Evolutionary conservation across 2,888 invertebrate genomes (phyloP).

Genomic region (Lasioglossum malachurum): DNA sequence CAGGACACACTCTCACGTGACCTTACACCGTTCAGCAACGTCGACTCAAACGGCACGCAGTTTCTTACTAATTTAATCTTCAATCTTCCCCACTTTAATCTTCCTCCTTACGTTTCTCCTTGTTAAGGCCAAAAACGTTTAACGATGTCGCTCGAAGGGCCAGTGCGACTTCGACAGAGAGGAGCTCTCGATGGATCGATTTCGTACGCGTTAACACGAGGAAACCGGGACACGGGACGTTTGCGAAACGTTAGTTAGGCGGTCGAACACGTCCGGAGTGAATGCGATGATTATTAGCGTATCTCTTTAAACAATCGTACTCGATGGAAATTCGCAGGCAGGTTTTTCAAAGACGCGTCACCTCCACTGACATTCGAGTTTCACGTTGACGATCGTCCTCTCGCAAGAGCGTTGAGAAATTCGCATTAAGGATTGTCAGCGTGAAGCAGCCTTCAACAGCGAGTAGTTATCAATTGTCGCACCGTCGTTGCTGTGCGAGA

Average conservation of each 20-base stretch:
- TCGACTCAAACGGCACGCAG: constrained; percentile 19
- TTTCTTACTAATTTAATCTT: constrained; percentile 52
- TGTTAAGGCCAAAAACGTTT: constrained; percentile 55
- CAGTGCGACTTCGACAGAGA: constrained; percentile 1
- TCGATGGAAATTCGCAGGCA: neutral
- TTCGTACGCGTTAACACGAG: neutral
- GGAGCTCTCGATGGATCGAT: constrained; percentile 19
- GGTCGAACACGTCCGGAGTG: neutral
- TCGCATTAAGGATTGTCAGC: neutral
- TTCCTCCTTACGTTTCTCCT: constrained; percentile 51
- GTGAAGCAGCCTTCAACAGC: neutral
- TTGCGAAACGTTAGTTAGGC: neutral
- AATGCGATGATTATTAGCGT: constrained; percentile 13
- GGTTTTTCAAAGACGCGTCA: neutral
- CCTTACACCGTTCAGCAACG: constrained; percentile 20
- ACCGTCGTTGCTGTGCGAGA: neutral
- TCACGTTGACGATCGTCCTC: neutral
- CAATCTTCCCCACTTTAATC: constrained; percentile 62
- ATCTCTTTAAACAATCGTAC: neutral
- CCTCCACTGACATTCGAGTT: neutral
- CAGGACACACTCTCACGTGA: neutral
- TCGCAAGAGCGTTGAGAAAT: neutral
- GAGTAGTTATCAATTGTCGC: neutral
- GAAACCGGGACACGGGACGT: neutral
- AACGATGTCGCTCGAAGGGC: constrained; percentile 57